These are phyloP conservation scores for Heliconius melpomene DNA, from an alignment of 1,140 invertebrate species.

Conservation along the genomic window DNA sequence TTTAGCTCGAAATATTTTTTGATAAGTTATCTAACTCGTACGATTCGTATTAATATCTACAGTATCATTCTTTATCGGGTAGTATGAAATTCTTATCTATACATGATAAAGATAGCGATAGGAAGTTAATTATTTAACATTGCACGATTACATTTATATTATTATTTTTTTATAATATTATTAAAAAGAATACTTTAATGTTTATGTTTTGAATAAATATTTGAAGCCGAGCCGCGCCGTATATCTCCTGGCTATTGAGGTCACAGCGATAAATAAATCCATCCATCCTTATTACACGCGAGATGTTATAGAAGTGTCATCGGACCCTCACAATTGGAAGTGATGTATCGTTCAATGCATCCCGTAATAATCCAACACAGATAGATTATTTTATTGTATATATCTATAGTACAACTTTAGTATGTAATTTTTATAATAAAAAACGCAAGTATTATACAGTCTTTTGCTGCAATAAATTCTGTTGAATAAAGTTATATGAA, in stretches of 20 bases:
- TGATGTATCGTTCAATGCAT: slow-evolving; percentile 47
- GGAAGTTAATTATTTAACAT: slow-evolving; percentile 1
- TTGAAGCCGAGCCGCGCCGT: not conserved
- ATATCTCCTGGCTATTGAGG: slow-evolving; percentile 41
- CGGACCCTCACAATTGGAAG: slow-evolving; percentile 53
- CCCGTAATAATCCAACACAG: not conserved
- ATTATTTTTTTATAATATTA: not conserved
- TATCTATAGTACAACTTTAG: not conserved
- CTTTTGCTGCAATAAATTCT: not conserved
- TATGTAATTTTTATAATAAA: not conserved
- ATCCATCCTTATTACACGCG: slow-evolving; percentile 61
- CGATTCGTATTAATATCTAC: not conserved
- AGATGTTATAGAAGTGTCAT: slow-evolving; percentile 48
- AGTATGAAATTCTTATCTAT: not conserved
- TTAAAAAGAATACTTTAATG: not conserved
- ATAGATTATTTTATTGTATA: not conserved
- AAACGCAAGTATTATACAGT: not conserved
- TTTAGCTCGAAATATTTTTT: not conserved
- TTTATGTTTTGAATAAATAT: not conserved
- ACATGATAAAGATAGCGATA: not conserved
- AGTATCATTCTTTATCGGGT: not conserved
- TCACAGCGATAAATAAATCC: slow-evolving; percentile 56
- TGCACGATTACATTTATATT: not conserved
- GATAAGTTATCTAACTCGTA: not conserved
- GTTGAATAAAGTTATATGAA: not conserved